Conservation (phyloP, 2,888 invertebrate species). For the Oscheius sp. region DNA sequence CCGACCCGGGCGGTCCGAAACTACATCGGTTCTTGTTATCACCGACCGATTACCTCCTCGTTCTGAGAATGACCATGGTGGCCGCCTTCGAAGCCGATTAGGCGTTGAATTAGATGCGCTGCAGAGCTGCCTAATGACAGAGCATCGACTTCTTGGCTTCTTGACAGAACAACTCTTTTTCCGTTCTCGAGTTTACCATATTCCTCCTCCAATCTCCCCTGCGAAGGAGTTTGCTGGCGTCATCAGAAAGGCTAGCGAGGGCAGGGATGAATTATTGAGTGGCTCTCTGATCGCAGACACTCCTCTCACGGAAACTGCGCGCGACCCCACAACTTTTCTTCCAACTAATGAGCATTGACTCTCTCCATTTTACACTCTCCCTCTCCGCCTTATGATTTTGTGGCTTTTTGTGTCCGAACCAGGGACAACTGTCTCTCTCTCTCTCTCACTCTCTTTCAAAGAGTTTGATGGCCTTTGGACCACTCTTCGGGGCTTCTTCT, state of each 20-base stretch:
- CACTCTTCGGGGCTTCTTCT: too few relatives aligned
- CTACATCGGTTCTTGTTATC: not conserved
- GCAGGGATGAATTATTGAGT: conserved; percentile 24
- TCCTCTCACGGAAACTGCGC: conserved; percentile 4
- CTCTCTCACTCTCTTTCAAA: too few relatives aligned
- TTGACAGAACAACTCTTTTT: too few relatives aligned
- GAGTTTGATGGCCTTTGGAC: too few relatives aligned
- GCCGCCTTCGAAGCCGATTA: conserved; percentile 13
- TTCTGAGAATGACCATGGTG: not conserved
- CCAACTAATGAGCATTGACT: not conserved
- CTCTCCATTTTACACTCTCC: not conserved
- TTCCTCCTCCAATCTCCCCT: too few relatives aligned
- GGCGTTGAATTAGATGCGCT: conserved; percentile 30
- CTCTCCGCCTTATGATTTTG: not conserved
- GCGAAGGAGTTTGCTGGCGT: too few relatives aligned
- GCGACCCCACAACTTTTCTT: not conserved
- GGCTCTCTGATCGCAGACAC: conserved; percentile 24
- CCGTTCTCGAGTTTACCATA: too few relatives aligned
- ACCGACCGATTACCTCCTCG: not conserved
- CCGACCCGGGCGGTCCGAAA: too few relatives aligned
- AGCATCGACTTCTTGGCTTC: too few relatives aligned
- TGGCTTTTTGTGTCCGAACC: not conserved
- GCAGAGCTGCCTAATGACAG: conserved; percentile 17
- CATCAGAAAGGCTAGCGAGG: not conserved
- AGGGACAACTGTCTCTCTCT: too few relatives aligned